Evolutionary conservation across 2,888 invertebrate species (phyloP), one percentile per base, ranked within the genome.

Genomic region (Drosophila merina): DNA sequence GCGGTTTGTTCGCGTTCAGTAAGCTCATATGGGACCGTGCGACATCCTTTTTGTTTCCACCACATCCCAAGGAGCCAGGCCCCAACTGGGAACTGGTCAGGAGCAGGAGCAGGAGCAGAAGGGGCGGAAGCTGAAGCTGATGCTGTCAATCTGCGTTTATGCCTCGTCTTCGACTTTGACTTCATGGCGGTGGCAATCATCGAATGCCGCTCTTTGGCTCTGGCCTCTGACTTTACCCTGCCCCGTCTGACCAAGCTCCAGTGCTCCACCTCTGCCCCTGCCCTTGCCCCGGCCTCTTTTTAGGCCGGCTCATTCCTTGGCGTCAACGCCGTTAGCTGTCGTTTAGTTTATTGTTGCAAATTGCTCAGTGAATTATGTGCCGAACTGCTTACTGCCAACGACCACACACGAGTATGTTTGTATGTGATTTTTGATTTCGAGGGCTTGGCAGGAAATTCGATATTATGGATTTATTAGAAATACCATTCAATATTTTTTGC

Each of bases 271-370:
- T 55, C 44, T 55, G 12, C 31, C 42, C 44, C 49, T 52, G 8
- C 51, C 45, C 42, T 50, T 49, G 40, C 47, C 47, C 57, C 57
- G 59, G 63, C 55, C 66, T 63, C 58, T 51, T 70, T 56, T 57
- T 66, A 70, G 63, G 66, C 74, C 74, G 66, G 74, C 67, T 72
- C 82, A 82, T 82, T 76, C 76, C 76, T 79, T 79, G 78, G 78
- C 84, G 82, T 83, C 84, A 83, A 82, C 84, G 82, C 82, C 84
- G 82, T 83, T 79, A 83, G 81, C 84, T 83, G 82, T 84, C 84
- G 82, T 84, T 84, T 84, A 83, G 79, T 82, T 82, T 82, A 84
- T 83, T 82, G 84, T 79, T 78, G 84, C 82, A 83, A 83, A 84
- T 84, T 82, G 84, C 66, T 79, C 79, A 79, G 79, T 83, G 81